Evolutionary conservation across 2,888 invertebrate species (phyloP), one percentile per base, ranked within the genome.

Genomic region (Lasioglossum vierecki): DNA sequence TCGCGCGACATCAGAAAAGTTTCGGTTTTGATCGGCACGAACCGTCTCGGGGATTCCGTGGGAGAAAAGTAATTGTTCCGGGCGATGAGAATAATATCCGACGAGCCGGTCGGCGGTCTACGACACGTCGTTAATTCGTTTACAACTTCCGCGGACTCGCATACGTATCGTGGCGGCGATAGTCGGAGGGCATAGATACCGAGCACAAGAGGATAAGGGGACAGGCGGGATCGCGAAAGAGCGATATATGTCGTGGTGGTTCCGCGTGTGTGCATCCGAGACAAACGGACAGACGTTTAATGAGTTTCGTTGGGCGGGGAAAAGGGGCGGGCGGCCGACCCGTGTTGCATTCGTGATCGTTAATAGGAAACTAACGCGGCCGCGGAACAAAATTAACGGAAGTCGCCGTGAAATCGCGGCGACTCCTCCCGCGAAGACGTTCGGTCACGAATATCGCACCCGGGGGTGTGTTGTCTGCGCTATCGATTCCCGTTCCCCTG

Each of bases 221-320:
- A 22, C 2, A 8, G 53, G 22, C 0, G 53, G 53, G 2, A 53
- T 53, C 6, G 53, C 53, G 53, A 53, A 53, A 53, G 22, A 53
- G 8, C 53, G 53, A 53, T 53, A 53, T 53, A 53, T 53, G 53
- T 53, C 53, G 53, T 53, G 53, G 53, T 9, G 53, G 53, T 60
- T 79, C 72, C 80, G 63, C 76, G 80, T 79, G 85, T 53, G 53
- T 88, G 91, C 78, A 94, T 94, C 53, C 93, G 94, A 92, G 94
- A 93, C 93, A 91, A 94, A 93, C 93, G 92, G 94, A 95, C 94
- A 93, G 94, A 93, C 93, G 93, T 93, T 94, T 95, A 89, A 88
- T 88, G 88, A 91, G 91, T 92, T 91, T 91, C 88, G 91, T 89
- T 88, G 90, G 88, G 72, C 79, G 83, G 85, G 71, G 88, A 18